phyloP scores from a whole-genome alignment of 2,797 vertebrate species.

The Pteronotus mesoamericanus region DNA sequence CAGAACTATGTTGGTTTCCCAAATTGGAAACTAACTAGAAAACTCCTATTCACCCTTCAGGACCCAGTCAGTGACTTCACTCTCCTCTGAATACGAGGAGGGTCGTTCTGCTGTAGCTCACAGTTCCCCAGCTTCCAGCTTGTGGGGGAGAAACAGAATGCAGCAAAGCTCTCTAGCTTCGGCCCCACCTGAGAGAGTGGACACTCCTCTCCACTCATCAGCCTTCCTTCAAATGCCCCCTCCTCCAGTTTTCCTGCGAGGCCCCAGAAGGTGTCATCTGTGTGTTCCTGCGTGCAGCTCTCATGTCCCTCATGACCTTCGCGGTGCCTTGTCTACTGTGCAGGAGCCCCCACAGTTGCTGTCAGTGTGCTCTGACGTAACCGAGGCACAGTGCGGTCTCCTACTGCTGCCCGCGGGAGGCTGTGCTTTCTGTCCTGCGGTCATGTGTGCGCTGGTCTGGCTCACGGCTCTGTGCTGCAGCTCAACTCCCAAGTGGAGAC shows the following conservation, averaged over 20 bases:
- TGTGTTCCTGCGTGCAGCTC: accelerated
- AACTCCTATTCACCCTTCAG: neutral
- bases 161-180: neutral
- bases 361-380: accelerated
- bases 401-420: neutral
- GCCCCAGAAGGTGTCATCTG: neutral
- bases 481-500: neutral
- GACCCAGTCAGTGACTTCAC: neutral
- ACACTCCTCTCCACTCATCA: neutral
- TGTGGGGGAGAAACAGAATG: neutral
- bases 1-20: neutral
- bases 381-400: accelerated
- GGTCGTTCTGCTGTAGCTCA: accelerated
- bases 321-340: neutral
- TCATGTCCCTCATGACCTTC: accelerated
- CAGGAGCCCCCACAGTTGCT: neutral
- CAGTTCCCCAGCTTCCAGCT: too few species aligned
- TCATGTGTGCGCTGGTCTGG: accelerated
- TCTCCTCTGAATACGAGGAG: neutral
- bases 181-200: too few species aligned
- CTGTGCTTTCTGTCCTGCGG: neutral
- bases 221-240: neutral
- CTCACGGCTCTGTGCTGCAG: neutral
- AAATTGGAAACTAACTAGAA: neutral
- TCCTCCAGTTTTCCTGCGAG: neutral